Percentiles rank a stretch among this genome's conserved stretches.
Conservation (phyloP, 2,888 invertebrate species). For the Pinctada fucata region DNA sequence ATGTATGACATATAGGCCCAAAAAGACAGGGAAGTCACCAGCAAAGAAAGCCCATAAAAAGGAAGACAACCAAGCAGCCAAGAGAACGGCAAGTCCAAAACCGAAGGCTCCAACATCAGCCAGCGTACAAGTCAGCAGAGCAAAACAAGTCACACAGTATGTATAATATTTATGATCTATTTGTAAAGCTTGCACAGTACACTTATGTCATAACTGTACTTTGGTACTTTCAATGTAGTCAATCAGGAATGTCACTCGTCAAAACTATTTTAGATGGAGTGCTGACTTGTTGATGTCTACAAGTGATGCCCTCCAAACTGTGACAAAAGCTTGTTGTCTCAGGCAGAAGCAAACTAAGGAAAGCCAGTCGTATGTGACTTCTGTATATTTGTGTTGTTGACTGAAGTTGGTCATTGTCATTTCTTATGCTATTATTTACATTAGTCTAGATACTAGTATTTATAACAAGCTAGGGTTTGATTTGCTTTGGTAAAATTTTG, state of each 20-base stretch:
- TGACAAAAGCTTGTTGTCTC: constrained; percentile 47
- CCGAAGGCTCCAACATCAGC: background rate
- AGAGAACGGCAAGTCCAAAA: background rate
- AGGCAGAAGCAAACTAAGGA: background rate
- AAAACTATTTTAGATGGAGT: constrained; percentile 52
- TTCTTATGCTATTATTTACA: too few relatives aligned
- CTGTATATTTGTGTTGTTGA: too few relatives aligned
- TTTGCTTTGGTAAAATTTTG: too few relatives aligned
- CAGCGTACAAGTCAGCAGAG: constrained; percentile 11
- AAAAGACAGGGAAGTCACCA: background rate
- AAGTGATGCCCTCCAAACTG: constrained; percentile 53
- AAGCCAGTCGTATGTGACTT: too few relatives aligned
- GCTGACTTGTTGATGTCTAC: constrained; percentile 60
- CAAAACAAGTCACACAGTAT: constrained; percentile 55
- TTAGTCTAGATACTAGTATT: too few relatives aligned
- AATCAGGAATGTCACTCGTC: too few relatives aligned
- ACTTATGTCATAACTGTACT: too few relatives aligned
- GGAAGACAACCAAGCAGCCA: background rate
- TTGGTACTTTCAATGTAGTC: too few relatives aligned
- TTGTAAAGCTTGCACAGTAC: too few relatives aligned
- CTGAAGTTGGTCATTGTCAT: too few relatives aligned
- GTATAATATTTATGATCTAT: constrained; percentile 6
- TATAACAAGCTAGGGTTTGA: too few relatives aligned
- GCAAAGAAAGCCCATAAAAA: background rate
- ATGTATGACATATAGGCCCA: background rate